These are phyloP conservation scores for Drosophila aff. DNA, from an alignment of 1,140 invertebrate species.

Conservation along the genomic window DNA sequence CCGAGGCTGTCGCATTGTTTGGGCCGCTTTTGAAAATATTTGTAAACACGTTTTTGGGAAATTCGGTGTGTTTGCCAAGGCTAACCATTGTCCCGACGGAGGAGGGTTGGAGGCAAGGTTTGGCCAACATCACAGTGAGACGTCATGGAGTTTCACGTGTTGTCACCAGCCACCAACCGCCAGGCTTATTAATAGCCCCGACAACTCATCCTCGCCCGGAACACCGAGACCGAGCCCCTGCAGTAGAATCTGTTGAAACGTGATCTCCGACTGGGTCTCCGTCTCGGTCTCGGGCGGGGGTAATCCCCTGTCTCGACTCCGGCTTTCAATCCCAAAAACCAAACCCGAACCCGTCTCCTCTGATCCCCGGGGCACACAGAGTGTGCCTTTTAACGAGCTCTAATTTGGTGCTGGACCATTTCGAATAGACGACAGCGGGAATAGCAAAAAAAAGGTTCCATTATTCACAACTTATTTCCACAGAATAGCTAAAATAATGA, in stretches of 20 bases:
- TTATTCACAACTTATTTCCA: conserved; percentile 63
- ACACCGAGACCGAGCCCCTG: conserved; percentile 28
- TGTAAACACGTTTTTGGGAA: conserved; percentile 81
- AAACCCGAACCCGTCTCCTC: conserved; percentile 25
- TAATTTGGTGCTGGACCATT: conserved; percentile 77
- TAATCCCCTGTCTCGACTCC: conserved; percentile 54
- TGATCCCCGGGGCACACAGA: conserved; percentile 50
- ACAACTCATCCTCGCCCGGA: conserved; percentile 27
- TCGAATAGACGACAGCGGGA: conserved; percentile 37
- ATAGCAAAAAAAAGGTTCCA: conserved; percentile 54
- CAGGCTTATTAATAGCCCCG: conserved; percentile 73
- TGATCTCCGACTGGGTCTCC: conserved; percentile 40
- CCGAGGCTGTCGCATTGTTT: conserved; percentile 61
- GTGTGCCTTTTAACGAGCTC: conserved; percentile 82
- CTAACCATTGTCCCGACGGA: conserved; percentile 50
- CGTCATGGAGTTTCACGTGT: conserved; percentile 84
- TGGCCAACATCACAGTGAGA: conserved; percentile 68
- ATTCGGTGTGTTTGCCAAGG: conserved; percentile 62
- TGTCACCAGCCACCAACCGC: conserved; percentile 84
- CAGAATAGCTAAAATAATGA: conserved; percentile 64
- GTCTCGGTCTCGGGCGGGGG: conserved; percentile 40
- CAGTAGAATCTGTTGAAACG: conserved; percentile 81
- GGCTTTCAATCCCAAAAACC: conserved; percentile 4
- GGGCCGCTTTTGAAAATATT: conserved; percentile 77
- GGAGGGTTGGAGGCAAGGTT: conserved; percentile 65